Percentiles rank a stretch among this genome's conserved stretches.
phyloP scores from a whole-genome alignment of 2,113 vertebrate genomes.

The Anseranas semipalmata region DNA sequence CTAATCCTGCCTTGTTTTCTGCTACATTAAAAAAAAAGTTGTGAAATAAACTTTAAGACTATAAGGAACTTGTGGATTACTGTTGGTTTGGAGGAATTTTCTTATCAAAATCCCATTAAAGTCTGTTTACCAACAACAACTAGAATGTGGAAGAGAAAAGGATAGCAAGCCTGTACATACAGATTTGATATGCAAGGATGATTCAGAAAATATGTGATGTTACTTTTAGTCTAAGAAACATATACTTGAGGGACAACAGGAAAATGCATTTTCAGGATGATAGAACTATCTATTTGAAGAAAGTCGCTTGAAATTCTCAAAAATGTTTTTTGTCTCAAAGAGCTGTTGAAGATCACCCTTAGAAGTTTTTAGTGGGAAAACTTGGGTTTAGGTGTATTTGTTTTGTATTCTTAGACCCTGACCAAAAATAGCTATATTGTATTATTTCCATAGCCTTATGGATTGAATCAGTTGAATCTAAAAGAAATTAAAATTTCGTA shows the following conservation, averaged over 20 bases:
- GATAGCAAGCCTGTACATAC: background rate
- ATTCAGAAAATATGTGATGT: background rate
- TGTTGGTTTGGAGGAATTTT: background rate
- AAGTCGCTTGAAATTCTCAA: background rate
- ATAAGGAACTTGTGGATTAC: background rate
- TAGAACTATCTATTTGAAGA: background rate
- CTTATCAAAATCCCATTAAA: background rate
- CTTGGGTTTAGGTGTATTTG: background rate
- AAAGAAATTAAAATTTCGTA: no score
- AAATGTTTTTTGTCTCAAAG: background rate
- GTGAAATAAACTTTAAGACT: background rate
- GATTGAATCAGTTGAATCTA: background rate
- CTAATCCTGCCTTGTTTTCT: background rate
- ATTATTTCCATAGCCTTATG: background rate
- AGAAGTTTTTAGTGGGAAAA: background rate
- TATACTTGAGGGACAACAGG: background rate
- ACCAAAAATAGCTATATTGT: background rate
- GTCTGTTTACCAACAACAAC: background rate
- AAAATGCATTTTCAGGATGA: no score
- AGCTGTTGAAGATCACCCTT: background rate
- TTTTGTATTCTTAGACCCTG: background rate
- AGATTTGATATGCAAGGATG: background rate
- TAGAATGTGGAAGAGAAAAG: background rate
- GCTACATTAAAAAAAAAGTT: background rate
- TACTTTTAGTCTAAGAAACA: background rate